Base-by-base conservation (phyloP, 2,113 vertebrate species). In the Nematolebias whitei region DNA sequence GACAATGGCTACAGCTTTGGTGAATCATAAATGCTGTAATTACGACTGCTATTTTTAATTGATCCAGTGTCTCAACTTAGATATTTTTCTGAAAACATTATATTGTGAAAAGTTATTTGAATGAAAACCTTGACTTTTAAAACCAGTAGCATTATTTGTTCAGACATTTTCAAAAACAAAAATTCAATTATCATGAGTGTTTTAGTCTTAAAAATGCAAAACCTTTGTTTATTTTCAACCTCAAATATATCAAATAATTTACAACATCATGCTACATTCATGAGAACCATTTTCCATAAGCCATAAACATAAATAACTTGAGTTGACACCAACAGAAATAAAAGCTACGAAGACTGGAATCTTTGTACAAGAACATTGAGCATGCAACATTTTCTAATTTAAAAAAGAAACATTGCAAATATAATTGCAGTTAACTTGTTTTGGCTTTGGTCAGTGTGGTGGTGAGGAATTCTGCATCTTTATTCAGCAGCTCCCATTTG, bases 311-410 rank as follows among this genome's bases (percentile, higher is more conserved):
- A n/a, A 63, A 76, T 40, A 68, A 35, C 44, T 49, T 56, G 15
- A 63, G 7, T 48, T 56, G 53, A 71, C 22, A 56, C 45, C 23
- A 43, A 64, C 48, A 1, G 39, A 61, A 14, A 70, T 2, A n/a
- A 79, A 63, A 52, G 20, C 77, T 78, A 80, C 10, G 75, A 80
- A 80, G 0, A 1, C 0, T 53, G 52, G 13, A 18, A 55, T 49
- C 55, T 57, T 69, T 57, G 67, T 69, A 55, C 51, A 78, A 49
- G 53, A 68, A 61, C n/a, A 54, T 72, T 79, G 41, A 77, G 18
- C 2, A 44, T 66, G 4, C 41, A 22, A 61, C 53, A 40, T 66
- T 41, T 51, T 5, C 84, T 78, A 59, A 12, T 16, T 63, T 24
- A 43, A 82, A 77, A 82, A 78, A 18, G 71, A 68, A 76, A 63